Conservation (phyloP, 2,797 vertebrate species). For the Varecia variegata region DNA sequence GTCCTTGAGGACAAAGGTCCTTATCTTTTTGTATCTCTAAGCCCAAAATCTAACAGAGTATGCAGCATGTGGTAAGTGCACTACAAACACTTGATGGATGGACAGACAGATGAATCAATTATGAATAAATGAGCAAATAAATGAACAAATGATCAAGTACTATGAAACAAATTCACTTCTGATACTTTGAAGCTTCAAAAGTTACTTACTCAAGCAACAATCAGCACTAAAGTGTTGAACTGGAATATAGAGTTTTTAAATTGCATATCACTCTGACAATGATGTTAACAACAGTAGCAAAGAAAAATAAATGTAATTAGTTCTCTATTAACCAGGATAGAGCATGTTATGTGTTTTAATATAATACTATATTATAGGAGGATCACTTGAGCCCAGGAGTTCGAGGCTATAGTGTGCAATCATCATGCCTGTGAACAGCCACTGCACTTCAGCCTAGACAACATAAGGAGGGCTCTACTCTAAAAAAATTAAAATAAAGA, state of each 20-base stretch:
- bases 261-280: not conserved
- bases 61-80: not conserved
- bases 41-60: not conserved
- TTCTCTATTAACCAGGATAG: not conserved
- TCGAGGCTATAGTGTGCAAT: not conserved
- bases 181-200: not conserved
- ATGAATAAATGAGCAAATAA: not conserved
- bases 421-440: not conserved
- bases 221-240: not conserved
- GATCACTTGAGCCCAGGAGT: not conserved
- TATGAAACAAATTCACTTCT: not conserved
- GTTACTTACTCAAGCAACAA: not conserved
- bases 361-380: not conserved
- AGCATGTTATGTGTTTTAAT: not conserved
- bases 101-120: not conserved
- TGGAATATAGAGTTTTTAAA: not conserved
- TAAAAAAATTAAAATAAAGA: not conserved
- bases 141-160: not conserved
- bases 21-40: not conserved
- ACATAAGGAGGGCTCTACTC: not conserved
- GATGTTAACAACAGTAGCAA: not conserved
- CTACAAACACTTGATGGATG: not conserved
- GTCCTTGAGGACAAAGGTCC: not conserved
- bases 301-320: not conserved
- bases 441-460: not conserved